Conservation (phyloP, 2,113 vertebrate genomes). For the Pachypanchax playfairii region DNA sequence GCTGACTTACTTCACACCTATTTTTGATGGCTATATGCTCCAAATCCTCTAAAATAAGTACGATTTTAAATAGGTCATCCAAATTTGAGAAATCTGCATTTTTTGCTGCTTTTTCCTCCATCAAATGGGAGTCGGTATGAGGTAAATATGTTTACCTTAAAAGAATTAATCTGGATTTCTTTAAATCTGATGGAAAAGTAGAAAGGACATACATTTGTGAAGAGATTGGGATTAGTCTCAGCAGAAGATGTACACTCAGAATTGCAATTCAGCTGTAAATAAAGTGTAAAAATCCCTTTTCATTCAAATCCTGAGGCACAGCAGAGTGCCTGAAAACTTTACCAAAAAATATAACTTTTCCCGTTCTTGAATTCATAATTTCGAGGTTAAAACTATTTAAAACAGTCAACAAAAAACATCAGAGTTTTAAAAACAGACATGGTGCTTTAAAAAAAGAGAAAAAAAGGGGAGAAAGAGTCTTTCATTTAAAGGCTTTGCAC, state of each 20-base stretch:
- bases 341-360: too few species aligned
- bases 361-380: too few species aligned
- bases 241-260: too few species aligned
- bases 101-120: background rate
- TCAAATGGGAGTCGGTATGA: background rate
- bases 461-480: background rate
- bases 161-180: too few species aligned
- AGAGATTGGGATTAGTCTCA: too few species aligned
- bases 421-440: background rate
- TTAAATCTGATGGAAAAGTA: too few species aligned
- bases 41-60: background rate
- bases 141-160: background rate
- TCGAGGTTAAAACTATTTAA: too few species aligned
- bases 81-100: background rate
- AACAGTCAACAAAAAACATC: background rate
- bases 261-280: too few species aligned
- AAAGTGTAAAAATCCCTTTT: too few species aligned
- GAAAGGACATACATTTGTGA: too few species aligned
- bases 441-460: background rate
- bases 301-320: too few species aligned
- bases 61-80: slow-evolving; percentile 13
- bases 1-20: slow-evolving; percentile 25
- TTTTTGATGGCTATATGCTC: slow-evolving; percentile 1
- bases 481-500: background rate
- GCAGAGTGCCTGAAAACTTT: too few species aligned